Base-by-base conservation (phyloP, 1,140 invertebrate genomes). In the Eurosta solidaginis region DNA sequence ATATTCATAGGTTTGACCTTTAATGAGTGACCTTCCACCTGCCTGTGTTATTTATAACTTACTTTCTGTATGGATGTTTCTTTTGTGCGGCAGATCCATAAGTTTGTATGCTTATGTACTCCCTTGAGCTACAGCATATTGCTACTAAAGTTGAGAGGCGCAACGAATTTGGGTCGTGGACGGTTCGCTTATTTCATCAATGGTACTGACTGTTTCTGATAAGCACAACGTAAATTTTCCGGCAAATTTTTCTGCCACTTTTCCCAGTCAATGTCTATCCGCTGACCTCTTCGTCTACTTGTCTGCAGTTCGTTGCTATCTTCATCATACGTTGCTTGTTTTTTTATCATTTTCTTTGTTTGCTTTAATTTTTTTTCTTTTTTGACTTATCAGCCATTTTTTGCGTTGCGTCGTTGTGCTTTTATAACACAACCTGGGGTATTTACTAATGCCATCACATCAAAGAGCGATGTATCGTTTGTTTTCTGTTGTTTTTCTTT, bases 171-270 rank as follows among this genome's bases (percentile, higher is more conserved):
- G n/a, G 45, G 9, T n/a, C n/a, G 45, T 14, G 7, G 45, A 12
- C n/a, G n/a, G n/a, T n/a, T n/a, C n/a, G n/a, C n/a, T n/a, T n/a
- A n/a, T 17, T 47, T 47, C 12, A 33, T 5, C 54, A n/a, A 3
- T 17, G 54, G 14, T 14, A 33, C 54, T 22, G 54, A 27, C 1
- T 27, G 59, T n/a, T 3, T 6, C n/a, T 68, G 59, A 40, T 68
- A 68, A 68, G 59, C 59, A 22, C n/a, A 68, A n/a, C 59, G 59
- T 68, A 33, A 68, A 68, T 68, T 68, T 17, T n/a, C 59, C 25
- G 59, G 59, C 29, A 63, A 63, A 63, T 63, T 63, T 40, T 40
- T 6, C 17, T 40, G 59, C 29, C 33, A n/a, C 22, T 36, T 40
- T 40, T 68, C 17, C 12, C n/a, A 33, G 29, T 10, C 27, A 12